phyloP scores from a whole-genome alignment of 2,797 vertebrate genomes.

The Acrocephalus scirpaceus region DNA sequence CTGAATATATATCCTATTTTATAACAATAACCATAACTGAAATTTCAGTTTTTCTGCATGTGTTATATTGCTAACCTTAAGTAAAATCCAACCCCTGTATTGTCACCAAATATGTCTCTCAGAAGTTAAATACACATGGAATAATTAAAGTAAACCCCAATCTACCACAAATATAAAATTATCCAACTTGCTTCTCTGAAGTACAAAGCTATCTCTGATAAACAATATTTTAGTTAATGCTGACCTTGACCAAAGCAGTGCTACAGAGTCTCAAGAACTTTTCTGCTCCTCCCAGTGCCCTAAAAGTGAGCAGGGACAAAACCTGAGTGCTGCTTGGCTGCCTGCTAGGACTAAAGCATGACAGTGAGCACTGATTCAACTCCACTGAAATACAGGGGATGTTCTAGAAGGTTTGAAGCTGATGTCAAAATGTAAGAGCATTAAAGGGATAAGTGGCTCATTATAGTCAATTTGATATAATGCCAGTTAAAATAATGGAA shows the following conservation, averaged over 20 bases:
- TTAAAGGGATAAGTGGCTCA: slow-evolving; percentile 6
- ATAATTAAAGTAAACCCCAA: neutral
- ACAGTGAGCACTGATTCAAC: neutral
- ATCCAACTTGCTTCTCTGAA: neutral
- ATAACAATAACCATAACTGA: neutral
- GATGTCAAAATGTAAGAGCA: neutral
- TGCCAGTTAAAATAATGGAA: slow-evolving; percentile 2
- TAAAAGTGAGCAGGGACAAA: neutral
- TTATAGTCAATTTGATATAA: slow-evolving; percentile 3
- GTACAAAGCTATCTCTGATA: neutral
- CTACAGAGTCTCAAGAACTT: neutral
- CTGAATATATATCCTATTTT: neutral
- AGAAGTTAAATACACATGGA: neutral
- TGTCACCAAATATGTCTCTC: neutral
- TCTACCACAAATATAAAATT: neutral
- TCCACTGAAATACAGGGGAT: neutral
- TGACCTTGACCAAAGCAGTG: neutral
- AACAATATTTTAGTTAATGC: neutral
- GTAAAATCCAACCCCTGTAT: neutral
- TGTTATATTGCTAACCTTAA: neutral
- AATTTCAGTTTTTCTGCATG: neutral
- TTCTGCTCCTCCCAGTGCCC: neutral
- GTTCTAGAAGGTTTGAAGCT: neutral
- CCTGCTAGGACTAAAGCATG: neutral
- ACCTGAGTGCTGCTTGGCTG: neutral